Percentiles rank a stretch among this genome's conserved stretches.
Evolutionary conservation across 2,888 invertebrate species (phyloP).

Genomic region (Tridacna gigas): DNA sequence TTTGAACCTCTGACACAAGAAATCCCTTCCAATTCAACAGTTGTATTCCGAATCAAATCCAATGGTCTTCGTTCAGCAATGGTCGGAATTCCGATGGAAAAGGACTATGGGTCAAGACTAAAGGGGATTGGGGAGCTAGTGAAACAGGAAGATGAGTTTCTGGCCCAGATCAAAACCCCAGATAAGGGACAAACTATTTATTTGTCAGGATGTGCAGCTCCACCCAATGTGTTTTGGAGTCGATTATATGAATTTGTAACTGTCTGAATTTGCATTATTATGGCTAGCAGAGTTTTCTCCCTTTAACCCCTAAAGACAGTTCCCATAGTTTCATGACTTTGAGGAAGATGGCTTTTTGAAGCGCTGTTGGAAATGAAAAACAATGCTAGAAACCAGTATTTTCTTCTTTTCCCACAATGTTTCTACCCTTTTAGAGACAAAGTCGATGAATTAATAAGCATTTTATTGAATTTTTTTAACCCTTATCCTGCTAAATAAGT

Average conservation of each 20-base stretch:
- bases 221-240: constrained; percentile 65
- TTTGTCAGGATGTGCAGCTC: constrained; percentile 56
- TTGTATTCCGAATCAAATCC: constrained; percentile 57
- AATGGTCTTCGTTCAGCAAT: constrained; percentile 48
- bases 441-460: no score
- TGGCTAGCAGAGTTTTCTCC: no score
- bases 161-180: constrained; percentile 45
- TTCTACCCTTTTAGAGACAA: no score
- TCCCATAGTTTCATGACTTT: no score
- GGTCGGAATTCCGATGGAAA: constrained; percentile 59
- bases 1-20: constrained; percentile 59
- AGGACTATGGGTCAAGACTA: constrained; percentile 48
- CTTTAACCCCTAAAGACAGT: no score
- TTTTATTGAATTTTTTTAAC: no score
- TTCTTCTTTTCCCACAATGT: no score
- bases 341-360: no score
- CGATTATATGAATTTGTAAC: constrained; percentile 60
- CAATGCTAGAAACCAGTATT: no score
- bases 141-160: constrained; percentile 46
- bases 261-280: constrained; percentile 23
- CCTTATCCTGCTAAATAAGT: no score
- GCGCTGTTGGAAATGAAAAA: no score
- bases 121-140: constrained; percentile 53
- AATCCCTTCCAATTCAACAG: constrained; percentile 57
- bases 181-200: constrained; percentile 50